Conservation (phyloP, 1,140 invertebrate species). For the Orchesella cincta region DNA sequence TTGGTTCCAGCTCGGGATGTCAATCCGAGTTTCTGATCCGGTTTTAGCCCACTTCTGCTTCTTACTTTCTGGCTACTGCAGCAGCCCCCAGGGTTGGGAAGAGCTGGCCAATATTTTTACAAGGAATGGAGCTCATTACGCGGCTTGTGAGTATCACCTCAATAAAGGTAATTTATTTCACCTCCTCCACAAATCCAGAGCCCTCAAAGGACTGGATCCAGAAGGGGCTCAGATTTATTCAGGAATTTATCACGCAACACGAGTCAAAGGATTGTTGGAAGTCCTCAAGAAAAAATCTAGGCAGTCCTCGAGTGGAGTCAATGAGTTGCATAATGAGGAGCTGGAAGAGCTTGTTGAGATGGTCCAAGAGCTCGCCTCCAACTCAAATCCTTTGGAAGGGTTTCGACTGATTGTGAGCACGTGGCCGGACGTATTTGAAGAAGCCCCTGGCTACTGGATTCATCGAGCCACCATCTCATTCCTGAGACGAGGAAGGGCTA, state of each 20-base stretch:
- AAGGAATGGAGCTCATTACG: conserved; percentile 22
- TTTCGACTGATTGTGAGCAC: conserved; percentile 9
- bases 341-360: conserved; percentile 29
- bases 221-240: conserved; percentile 25
- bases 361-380: background rate
- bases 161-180: background rate
- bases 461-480: conserved; percentile 3
- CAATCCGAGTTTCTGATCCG: conserved; percentile 4
- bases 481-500: background rate
- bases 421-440: conserved; percentile 22
- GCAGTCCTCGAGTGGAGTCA: background rate
- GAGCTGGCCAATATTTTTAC: conserved; percentile 29
- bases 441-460: conserved; percentile 19
- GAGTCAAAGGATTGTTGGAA: background rate
- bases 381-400: conserved; percentile 22
- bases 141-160: conserved; percentile 22
- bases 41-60: conserved; percentile 41
- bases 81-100: background rate
- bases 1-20: conserved; percentile 26
- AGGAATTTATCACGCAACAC: conserved; percentile 16
- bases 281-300: background rate
- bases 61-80: conserved; percentile 1
- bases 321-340: background rate
- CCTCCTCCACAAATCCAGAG: conserved; percentile 1
- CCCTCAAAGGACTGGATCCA: background rate